phyloP scores from a whole-genome alignment of 2,888 invertebrate genomes.

The Harpagoxenus sublaevis region DNA sequence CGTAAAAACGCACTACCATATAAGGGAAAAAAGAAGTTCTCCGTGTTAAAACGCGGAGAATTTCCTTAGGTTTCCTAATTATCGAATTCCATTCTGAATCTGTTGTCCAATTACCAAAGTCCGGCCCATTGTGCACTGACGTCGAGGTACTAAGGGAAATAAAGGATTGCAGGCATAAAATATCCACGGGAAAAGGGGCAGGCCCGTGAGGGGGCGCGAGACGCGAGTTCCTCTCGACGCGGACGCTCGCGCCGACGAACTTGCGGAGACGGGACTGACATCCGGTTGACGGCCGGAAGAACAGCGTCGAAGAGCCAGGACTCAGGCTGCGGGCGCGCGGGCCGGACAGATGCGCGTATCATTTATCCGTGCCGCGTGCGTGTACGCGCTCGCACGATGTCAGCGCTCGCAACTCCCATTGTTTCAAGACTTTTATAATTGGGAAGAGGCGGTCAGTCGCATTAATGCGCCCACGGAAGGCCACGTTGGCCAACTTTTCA shows the following conservation, averaged over 20 bases:
- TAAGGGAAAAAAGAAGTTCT: not conserved
- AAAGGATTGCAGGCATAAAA: slow-evolving; percentile 53
- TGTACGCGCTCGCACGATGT: slow-evolving; percentile 66
- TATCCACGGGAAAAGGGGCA: slow-evolving; percentile 55
- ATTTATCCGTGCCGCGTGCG: slow-evolving; percentile 74
- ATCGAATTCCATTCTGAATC: slow-evolving; percentile 33
- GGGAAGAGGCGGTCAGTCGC: slow-evolving; percentile 74
- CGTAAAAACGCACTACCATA: not conserved
- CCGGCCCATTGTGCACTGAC: slow-evolving; percentile 62
- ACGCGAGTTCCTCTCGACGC: slow-evolving; percentile 52
- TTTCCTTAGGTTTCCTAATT: slow-evolving; percentile 59
- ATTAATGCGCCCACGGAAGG: slow-evolving; percentile 74
- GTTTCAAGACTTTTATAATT: slow-evolving; percentile 83
- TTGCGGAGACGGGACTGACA: slow-evolving; percentile 69
- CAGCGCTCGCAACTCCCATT: slow-evolving; percentile 79
- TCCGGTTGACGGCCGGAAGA: slow-evolving; percentile 73
- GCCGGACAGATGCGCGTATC: slow-evolving; percentile 74
- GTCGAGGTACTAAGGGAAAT: slow-evolving; percentile 63
- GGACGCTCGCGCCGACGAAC: slow-evolving; percentile 56
- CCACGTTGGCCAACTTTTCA: slow-evolving; percentile 77
- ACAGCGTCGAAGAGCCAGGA: slow-evolving; percentile 69
- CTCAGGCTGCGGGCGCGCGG: slow-evolving; percentile 41
- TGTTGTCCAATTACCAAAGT: slow-evolving; percentile 53
- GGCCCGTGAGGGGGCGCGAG: slow-evolving; percentile 29
- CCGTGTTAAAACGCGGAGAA: slow-evolving; percentile 13